Conservation (phyloP, 1,140 invertebrate genomes). For the Bradynema listronoti region DNA sequence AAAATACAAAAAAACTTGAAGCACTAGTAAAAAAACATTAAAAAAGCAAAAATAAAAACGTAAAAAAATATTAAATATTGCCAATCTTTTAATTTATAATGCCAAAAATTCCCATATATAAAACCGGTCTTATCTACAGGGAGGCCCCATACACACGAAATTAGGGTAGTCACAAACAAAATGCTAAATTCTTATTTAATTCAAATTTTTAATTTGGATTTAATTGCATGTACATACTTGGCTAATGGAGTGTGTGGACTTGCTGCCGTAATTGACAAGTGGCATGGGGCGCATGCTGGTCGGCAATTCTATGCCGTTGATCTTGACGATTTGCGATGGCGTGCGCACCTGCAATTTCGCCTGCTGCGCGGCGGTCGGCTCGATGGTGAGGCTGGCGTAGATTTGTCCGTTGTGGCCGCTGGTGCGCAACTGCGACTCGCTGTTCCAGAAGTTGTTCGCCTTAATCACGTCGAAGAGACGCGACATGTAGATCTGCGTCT, state of each 20-base stretch:
- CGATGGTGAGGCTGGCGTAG: conserved; percentile 20
- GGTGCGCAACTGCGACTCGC: conserved; percentile 13
- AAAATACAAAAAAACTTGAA: too few species aligned
- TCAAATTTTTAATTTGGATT: too few species aligned
- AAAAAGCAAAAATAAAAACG: too few species aligned
- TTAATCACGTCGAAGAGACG: conserved; percentile 19
- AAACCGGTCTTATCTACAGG: too few species aligned
- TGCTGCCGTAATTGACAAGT: conserved; percentile 8
- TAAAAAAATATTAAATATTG: too few species aligned
- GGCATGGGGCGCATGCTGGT: conserved; percentile 24
- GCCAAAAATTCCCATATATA: too few species aligned
- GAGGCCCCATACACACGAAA: too few species aligned
- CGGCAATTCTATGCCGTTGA: conserved; percentile 25
- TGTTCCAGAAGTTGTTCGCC: conserved; percentile 35
- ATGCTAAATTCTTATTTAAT: too few species aligned
- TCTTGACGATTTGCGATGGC: conserved; percentile 16
- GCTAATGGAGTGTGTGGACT: background rate
- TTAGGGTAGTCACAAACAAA: too few species aligned
- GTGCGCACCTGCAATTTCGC: conserved; percentile 25
- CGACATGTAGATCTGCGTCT: background rate
- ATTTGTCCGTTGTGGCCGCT: conserved; percentile 6
- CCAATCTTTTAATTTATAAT: too few species aligned
- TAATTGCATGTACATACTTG: too few species aligned
- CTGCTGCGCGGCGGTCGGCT: conserved; percentile 25
- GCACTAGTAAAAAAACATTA: too few species aligned